Conservation (phyloP, 2,888 invertebrate species). For the Lottia scabra region DNA sequence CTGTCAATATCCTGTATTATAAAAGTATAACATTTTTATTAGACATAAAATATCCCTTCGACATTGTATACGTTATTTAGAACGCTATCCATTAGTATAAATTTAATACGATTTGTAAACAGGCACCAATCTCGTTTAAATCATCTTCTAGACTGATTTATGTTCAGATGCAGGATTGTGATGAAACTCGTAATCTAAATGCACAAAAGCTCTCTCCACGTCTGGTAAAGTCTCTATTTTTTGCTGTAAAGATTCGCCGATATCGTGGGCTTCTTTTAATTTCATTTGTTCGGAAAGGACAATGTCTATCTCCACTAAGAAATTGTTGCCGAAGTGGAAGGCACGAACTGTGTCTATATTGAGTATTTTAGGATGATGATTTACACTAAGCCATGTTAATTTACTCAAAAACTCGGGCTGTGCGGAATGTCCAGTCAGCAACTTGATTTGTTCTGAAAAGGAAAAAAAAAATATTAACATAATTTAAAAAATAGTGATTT, state of each 20-base stretch:
- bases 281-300: conserved; percentile 70
- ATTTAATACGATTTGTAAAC: no score
- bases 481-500: no score
- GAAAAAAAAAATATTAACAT: not conserved
- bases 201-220: conserved; percentile 72
- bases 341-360: conserved; percentile 71
- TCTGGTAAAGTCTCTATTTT: conserved; percentile 70
- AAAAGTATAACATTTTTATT: no score
- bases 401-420: conserved; percentile 65
- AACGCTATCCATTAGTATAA: no score
- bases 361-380: conserved; percentile 59
- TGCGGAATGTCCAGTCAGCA: conserved; percentile 65
- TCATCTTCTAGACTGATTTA: conserved; percentile 63
- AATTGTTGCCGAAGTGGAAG: conserved; percentile 71
- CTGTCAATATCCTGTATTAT: no score
- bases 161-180: conserved; percentile 71
- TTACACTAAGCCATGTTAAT: conserved; percentile 64
- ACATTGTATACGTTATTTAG: no score
- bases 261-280: conserved; percentile 70
- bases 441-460: conserved; percentile 62
- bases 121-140: no score
- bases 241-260: conserved; percentile 70
- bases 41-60: no score
- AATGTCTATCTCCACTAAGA: conserved; percentile 69
- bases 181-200: conserved; percentile 71